Evolutionary conservation across 2,888 invertebrate species (phyloP).

Genomic region (Mimas tiliae): DNA sequence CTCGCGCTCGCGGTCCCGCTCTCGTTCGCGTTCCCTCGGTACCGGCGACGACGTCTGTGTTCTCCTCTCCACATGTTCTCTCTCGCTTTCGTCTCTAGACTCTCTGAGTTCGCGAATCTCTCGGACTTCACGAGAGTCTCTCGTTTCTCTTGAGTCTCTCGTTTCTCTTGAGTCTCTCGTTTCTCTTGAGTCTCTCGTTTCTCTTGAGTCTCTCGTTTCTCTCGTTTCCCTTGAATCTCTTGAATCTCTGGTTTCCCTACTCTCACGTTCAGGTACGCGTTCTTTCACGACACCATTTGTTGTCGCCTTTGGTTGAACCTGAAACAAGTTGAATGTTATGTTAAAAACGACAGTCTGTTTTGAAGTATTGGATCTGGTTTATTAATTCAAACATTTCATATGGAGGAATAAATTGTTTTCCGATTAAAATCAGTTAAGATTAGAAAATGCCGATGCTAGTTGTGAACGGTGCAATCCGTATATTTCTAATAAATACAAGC

Average conservation of each 20-base stretch:
- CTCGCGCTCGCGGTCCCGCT: slow-evolving; percentile 55
- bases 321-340: slow-evolving; percentile 37
- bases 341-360: slow-evolving; percentile 16
- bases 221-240: slow-evolving; percentile 52
- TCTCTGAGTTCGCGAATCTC: slow-evolving; percentile 50
- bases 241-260: slow-evolving; percentile 50
- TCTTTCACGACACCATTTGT: slow-evolving; percentile 80
- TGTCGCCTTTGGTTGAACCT: slow-evolving; percentile 79
- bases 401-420: background rate
- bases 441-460: background rate
- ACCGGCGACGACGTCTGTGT: slow-evolving; percentile 67
- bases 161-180: slow-evolving; percentile 50
- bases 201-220: slow-evolving; percentile 49
- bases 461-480: background rate
- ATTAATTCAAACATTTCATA: background rate
- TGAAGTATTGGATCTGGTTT: background rate
- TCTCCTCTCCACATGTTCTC: slow-evolving; percentile 69
- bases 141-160: slow-evolving; percentile 49
- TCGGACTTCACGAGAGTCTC: slow-evolving; percentile 47
- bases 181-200: slow-evolving; percentile 62
- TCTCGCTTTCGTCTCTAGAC: slow-evolving; percentile 64
- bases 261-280: slow-evolving; percentile 64
- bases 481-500: background rate
- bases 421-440: background rate
- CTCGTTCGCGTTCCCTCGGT: slow-evolving; percentile 67